Base-by-base conservation (phyloP, 1,140 invertebrate species). In the Hylaeus anthracinus region DNA sequence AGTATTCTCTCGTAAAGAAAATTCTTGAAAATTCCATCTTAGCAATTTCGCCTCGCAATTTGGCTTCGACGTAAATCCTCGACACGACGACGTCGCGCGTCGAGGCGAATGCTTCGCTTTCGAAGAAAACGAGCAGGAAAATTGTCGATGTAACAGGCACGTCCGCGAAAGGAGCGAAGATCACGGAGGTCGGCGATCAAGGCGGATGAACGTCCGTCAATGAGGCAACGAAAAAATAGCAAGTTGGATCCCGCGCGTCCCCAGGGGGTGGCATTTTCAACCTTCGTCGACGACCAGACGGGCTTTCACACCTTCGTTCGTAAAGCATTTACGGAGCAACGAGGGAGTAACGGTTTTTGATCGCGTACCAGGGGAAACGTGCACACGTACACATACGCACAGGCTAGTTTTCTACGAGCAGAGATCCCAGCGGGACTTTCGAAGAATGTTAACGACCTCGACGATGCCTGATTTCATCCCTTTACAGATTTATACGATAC, bases 281-380 rank as follows among this genome's bases (percentile, higher is more conserved):
- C 69, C 66, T 37, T 41, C 60, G 60, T 82, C 70, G 63, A 15
- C 56, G 70, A 45, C 15, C 53, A 39, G 56, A 58, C 53, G 37
- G 3, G 12, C 9, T 74, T 74, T 66, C 71, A 56, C 72, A 41
- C 60, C 60, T 37, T 39, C 55, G 43, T n/a, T 58, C n/a, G 15
- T 45, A 14, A 8, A 51, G 60, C 61, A 79, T 82, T 83, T 77
- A 72, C 53, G 37, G 48, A 51, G 71, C 48, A 41, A 26, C 51
- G 41, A 82, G 56, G 63, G 64, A 69, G 43, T n/a, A 15, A 72
- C 12, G 26, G 71, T 53, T 75, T 75, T 66, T 81, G 65, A 83
- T 51, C n/a, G 81, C 48, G 45, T 14, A n/a, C 8, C n/a, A 9
- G 5, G 39, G 43, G 58, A 72, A 64, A 64, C 41, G 61, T 6